Base-by-base conservation (phyloP, 2,888 invertebrate species). In the Lasioglossum calceatum region DNA sequence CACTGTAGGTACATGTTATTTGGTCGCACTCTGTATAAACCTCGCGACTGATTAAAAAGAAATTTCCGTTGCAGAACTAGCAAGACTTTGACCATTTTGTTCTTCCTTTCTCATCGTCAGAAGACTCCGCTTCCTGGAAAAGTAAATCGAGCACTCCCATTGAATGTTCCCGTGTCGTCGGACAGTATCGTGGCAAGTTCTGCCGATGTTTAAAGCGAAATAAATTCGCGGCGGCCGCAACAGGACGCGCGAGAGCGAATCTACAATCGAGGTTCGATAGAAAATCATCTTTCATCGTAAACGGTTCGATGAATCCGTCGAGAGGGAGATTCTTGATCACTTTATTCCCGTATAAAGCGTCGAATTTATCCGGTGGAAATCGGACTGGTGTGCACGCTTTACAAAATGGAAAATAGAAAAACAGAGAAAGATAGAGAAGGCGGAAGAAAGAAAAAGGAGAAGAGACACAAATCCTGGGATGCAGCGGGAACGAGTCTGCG, bases 381-480 rank as follows among this genome's bases (percentile, higher is more conserved):
- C 70, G 42, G 54, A 36, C 16, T 16, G 44, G n/a, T 70, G 39
- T 4, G 39, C 8, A 10, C 70, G 70, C 42, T 71, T 71, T 23
- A 64, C 32, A 12, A 71, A 71, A 71, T 23, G 39, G n/a, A 32
- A 5, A 27, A 27, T 5, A 19, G 32, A 32, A 1, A 32, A 32
- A 67, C 32, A 67, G 19, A 1, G 32, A 12, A 47, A 19, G 23
- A 39, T 12, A 12, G 8, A 27, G 14, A 10, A 5, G 14, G 19
- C 27, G 10, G n/a, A 54, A 10, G 8, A 58, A 58, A n/a, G 23
- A 4, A 75, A 50, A 76, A 23, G 32, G 54, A 14, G 32, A 19
- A 71, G 10, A 72, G 79, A 67, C 67, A 77, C 54, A 79, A 79
- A 85, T 84, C 67, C 76, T 3, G 14, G 36, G 76, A 73, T 47